phyloP scores from a whole-genome alignment of 1,140 invertebrate species.

The Hesperophylax magnus region DNA sequence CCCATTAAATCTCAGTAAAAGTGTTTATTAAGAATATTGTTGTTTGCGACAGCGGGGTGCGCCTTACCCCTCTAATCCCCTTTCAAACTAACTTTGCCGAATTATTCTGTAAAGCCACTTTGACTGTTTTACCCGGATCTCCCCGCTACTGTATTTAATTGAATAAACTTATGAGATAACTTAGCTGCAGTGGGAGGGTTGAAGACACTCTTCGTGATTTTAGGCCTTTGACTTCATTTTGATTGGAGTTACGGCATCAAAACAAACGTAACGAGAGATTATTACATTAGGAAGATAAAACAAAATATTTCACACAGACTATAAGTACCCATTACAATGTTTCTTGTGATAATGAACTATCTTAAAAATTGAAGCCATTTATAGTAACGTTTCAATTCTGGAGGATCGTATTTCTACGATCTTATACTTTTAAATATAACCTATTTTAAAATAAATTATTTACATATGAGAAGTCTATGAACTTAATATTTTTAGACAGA shows the following conservation, averaged over 20 bases:
- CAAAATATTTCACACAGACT: no score
- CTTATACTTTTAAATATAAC: no score
- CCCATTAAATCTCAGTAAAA: slow-evolving; percentile 7
- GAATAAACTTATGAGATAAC: slow-evolving; percentile 9
- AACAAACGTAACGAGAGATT: no score
- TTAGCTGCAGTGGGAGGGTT: background rate
- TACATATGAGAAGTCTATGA: no score
- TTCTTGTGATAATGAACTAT: no score
- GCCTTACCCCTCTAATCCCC: slow-evolving; percentile 3
- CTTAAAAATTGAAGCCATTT: no score
- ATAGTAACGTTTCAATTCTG: no score
- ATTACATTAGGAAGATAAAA: no score
- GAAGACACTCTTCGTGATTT: background rate
- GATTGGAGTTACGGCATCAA: background rate
- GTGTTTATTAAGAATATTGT: slow-evolving; percentile 16
- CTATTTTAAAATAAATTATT: no score
- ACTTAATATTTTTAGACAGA: no score
- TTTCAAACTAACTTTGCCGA: slow-evolving; percentile 7
- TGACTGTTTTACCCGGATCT: background rate
- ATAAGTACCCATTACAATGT: no score
- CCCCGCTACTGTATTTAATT: slow-evolving; percentile 1
- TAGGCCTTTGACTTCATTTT: background rate
- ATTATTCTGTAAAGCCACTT: background rate
- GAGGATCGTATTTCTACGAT: no score
- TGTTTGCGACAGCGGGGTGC: slow-evolving; percentile 12